phyloP scores from a whole-genome alignment of 1,140 invertebrate species.

The Onthophagus taurus region DNA sequence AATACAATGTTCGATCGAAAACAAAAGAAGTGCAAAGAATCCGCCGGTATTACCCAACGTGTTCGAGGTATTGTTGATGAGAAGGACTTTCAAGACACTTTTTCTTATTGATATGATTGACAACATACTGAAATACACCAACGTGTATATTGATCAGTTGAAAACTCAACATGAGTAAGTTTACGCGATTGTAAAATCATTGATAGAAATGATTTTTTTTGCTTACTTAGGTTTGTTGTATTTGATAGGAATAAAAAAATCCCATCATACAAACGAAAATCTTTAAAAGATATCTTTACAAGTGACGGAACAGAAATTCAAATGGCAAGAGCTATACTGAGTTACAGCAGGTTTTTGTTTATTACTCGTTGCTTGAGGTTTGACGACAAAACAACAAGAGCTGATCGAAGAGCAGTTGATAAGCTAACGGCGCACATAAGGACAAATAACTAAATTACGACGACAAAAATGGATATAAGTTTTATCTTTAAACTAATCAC shows the following conservation, averaged over 20 bases:
- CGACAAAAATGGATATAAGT: too few species aligned
- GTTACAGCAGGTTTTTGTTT: conserved; percentile 8
- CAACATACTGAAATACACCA: too few species aligned
- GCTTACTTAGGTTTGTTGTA: conserved; percentile 9
- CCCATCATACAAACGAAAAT: conserved; percentile 12
- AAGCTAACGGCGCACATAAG: neutral
- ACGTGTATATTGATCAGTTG: too few species aligned
- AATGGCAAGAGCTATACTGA: conserved; percentile 5
- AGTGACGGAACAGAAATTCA: neutral
- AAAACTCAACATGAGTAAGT: too few species aligned
- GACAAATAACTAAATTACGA: too few species aligned
- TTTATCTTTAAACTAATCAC: too few species aligned
- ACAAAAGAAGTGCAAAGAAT: too few species aligned
- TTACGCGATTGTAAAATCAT: conserved; percentile 1
- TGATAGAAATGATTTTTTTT: neutral
- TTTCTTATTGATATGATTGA: too few species aligned
- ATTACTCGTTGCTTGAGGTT: conserved; percentile 5
- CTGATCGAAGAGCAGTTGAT: neutral
- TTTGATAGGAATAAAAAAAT: conserved; percentile 14
- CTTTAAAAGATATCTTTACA: conserved; percentile 10
- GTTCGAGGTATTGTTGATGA: too few species aligned
- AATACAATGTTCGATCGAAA: too few species aligned
- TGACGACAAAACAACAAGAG: neutral
- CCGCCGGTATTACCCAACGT: too few species aligned
- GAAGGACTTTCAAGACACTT: too few species aligned